phyloP scores from a whole-genome alignment of 2,113 vertebrate genomes.

The Bujurquina vittata region DNA sequence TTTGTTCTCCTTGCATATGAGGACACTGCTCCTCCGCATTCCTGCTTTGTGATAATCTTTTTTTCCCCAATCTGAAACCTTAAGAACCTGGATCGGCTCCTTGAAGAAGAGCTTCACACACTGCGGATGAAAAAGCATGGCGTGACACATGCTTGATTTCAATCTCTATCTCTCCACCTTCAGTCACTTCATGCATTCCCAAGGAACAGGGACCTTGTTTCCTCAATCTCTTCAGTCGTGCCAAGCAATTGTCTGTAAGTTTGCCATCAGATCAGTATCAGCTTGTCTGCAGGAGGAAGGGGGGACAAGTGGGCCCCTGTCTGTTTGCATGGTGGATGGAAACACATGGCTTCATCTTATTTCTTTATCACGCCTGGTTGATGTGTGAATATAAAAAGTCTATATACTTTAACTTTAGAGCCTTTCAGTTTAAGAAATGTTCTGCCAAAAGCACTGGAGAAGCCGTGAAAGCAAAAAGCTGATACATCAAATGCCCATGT shows the following conservation, averaged over 20 bases:
- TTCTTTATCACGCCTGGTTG: slow-evolving; percentile 36
- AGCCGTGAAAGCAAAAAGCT: slow-evolving; percentile 37
- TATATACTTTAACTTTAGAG: slow-evolving; percentile 18
- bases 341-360: slow-evolving; percentile 33
- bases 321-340: slow-evolving; percentile 35
- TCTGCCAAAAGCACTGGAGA: slow-evolving; percentile 35
- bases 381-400: slow-evolving; percentile 14
- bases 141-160: slow-evolving; percentile 50
- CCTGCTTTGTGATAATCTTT: background rate
- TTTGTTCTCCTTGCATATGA: slow-evolving; percentile 8
- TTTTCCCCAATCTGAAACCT: background rate
- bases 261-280: slow-evolving; percentile 53
- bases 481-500: slow-evolving; percentile 44
- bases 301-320: slow-evolving; percentile 16
- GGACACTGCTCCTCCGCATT: background rate
- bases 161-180: slow-evolving; percentile 26
- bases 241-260: slow-evolving; percentile 43
- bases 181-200: slow-evolving; percentile 24
- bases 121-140: slow-evolving; percentile 35
- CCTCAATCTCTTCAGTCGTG: slow-evolving; percentile 22
- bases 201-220: slow-evolving; percentile 34
- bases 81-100: background rate
- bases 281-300: slow-evolving; percentile 37
- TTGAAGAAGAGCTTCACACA: slow-evolving; percentile 22
- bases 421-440: slow-evolving; percentile 16